Base-by-base conservation (phyloP, 2,888 invertebrate genomes). In the Watsonalla binaria region DNA sequence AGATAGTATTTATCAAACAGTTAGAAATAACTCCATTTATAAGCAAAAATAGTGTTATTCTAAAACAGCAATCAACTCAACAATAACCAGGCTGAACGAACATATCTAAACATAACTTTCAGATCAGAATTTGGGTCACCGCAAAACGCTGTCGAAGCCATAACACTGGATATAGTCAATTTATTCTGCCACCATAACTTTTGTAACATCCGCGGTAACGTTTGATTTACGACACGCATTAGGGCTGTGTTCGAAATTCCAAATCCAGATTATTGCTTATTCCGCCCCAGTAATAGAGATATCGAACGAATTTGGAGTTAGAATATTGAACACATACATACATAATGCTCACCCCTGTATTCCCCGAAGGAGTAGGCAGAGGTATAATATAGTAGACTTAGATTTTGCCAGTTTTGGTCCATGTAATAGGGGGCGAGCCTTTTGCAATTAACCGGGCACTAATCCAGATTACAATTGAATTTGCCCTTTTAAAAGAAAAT, bases 181-280 rank as follows among this genome's bases (percentile, higher is more conserved):
- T 84, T 84, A 86, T 81, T 73, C 64, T 65, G 61, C 60, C 68
- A 69, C 78, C 73, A 79, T 81, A 79, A 84, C 78, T 84, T 81
- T 80, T 73, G 76, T 72, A 67, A 70, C 74, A 76, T 76, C 74
- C 76, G 72, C 73, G 72, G 80, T 80, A 77, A 62, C 66, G 58
- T 57, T 59, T 78, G 79, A 84, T 82, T 82, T 83, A 84, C 74
- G 62, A 68, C 62, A 46, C 60, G 63, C 72, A 78, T 76, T 79
- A 76, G 72, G 66, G 56, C 60, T 68, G 66, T 73, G 68, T 75
- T 71, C 74, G 72, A 63, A 11, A 42, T 42, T 42, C 42, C 11
- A 42, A 42, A 63, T 53, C 53, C 54, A 68, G 67, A 79, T 80
- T 78, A 76, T 68, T 67, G 59, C 60, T 57, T 60, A 62, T 66